These are phyloP conservation scores for Candoia aspera DNA, from an alignment of 2,113 vertebrate species.

Conservation along the genomic window DNA sequence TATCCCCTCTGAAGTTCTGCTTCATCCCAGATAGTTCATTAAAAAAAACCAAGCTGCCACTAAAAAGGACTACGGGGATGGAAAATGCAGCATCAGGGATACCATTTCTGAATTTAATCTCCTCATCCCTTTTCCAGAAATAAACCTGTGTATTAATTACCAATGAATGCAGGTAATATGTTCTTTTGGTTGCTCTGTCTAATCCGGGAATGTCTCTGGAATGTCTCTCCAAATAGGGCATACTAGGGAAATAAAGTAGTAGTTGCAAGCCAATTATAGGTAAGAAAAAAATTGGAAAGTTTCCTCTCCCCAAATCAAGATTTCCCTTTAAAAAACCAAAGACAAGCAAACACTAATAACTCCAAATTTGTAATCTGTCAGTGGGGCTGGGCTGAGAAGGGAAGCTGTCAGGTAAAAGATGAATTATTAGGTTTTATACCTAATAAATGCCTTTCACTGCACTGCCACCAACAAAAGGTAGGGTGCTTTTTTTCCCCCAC, in stretches of 20 bases:
- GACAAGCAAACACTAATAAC: not conserved
- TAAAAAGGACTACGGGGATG: conserved; percentile 80
- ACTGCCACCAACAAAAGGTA: not conserved
- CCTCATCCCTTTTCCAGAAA: conserved; percentile 45
- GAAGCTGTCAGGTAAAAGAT: not conserved
- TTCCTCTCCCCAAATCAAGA: not conserved
- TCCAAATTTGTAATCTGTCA: not conserved
- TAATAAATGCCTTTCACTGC: not conserved
- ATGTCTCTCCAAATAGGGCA: not conserved
- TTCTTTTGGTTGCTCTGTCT: not conserved
- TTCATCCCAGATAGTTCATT: conserved; percentile 83
- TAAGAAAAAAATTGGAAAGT: not conserved
- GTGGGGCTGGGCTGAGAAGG: not conserved
- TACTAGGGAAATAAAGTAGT: not conserved
- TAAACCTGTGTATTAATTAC: not conserved
- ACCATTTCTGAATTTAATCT: conserved; percentile 74
- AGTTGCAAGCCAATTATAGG: not conserved
- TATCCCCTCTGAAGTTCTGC: conserved; percentile 71
- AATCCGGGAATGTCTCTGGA: not conserved
- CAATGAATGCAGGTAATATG: too few relatives aligned
- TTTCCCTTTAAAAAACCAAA: not conserved
- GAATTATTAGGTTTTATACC: not conserved
- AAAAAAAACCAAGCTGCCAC: conserved; percentile 72
- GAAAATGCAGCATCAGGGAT: conserved; percentile 78
- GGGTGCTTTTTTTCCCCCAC: not conserved